Base-by-base conservation (phyloP, 92 coral and sea anemone species). In the Phenganax marumi region DNA sequence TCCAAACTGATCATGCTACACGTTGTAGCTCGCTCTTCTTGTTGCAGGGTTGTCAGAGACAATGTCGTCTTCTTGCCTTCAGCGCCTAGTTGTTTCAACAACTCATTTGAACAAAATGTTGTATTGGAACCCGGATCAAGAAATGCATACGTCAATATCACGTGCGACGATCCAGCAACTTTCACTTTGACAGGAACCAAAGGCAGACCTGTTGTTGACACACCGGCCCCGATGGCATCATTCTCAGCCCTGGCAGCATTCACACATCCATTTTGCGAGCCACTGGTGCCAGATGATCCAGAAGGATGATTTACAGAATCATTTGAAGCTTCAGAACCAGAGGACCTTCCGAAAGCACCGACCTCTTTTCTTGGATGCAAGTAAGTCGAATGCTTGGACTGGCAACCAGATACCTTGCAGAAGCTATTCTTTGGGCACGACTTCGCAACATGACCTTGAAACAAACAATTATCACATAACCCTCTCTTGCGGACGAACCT, bases 111-210 rank as follows among this genome's bases (percentile, higher is more conserved):
- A 50, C 87, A 88, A 49, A 89, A 85, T 18, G 89, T 75, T 1
- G 82, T 60, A 14, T 76, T 81, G 13, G 83, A 79, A 7, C 79
- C 62, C 6, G 24, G 9, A 46, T 73, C 79, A 12, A 55, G 21
- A 18, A 90, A 76, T 61, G 93, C 89, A 54, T 84, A 84, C 8
- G 85, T 86, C 17, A 46, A 24, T 21, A 68, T 56, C 6, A 49
- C 65, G 49, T 61, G 64, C 22, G 25, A 47, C 12, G 70, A 33
- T 71, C 62, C 43, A 77, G 88, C 47, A 5, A 7, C 23, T 66
- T 73, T 79, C 23, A 89, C 85, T 51, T 83, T 86, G 12, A 86
- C 91, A 19, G 89, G 88, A 8, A 89, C 76, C 1, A 86, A 24
- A 18, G 91, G 86, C 83, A 88, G 48, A 57, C 86, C 84, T 72